Conservation (phyloP, 2,888 invertebrate genomes). For the Heliconius aoede region DNA sequence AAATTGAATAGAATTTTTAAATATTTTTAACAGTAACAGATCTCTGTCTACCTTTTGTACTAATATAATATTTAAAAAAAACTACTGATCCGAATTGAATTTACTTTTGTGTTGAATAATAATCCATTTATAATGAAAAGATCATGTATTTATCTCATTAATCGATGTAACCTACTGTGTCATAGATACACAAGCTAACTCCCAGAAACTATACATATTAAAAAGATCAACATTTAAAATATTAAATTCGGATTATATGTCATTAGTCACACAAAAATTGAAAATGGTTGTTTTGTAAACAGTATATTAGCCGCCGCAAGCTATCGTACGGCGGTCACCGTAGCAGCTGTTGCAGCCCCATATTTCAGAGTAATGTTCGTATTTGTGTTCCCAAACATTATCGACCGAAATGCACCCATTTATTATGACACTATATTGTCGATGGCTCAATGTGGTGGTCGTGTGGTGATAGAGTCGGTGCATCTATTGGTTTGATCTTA, state of each 20-base stretch:
- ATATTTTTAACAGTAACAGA: not conserved
- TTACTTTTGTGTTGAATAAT: no score
- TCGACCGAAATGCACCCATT: conserved; percentile 39
- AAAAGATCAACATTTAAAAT: not conserved
- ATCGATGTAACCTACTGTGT: no score
- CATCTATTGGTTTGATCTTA: conserved; percentile 3
- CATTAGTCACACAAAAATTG: not conserved
- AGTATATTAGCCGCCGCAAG: conserved; percentile 40
- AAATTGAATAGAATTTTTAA: not conserved
- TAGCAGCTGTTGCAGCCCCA: conserved; percentile 42
- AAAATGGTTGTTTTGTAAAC: conserved; percentile 26
- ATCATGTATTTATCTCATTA: no score
- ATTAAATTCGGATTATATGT: not conserved
- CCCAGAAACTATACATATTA: no score
- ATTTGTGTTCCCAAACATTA: conserved; percentile 44
- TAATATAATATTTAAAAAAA: no score
- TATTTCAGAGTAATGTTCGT: conserved; percentile 44
- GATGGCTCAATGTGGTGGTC: not conserved
- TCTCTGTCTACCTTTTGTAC: no score
- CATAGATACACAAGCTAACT: not conserved
- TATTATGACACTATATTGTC: conserved; percentile 31
- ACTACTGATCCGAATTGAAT: no score
- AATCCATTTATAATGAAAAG: no score
- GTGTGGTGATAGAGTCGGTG: conserved; percentile 1
- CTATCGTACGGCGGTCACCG: conserved; percentile 40